Percentiles rank a stretch among this genome's conserved stretches.
These are phyloP conservation scores for Hydrozoanthus gracilis DNA, from an alignment of 92 coral and sea anemone genomes.

Conservation along the genomic window DNA sequence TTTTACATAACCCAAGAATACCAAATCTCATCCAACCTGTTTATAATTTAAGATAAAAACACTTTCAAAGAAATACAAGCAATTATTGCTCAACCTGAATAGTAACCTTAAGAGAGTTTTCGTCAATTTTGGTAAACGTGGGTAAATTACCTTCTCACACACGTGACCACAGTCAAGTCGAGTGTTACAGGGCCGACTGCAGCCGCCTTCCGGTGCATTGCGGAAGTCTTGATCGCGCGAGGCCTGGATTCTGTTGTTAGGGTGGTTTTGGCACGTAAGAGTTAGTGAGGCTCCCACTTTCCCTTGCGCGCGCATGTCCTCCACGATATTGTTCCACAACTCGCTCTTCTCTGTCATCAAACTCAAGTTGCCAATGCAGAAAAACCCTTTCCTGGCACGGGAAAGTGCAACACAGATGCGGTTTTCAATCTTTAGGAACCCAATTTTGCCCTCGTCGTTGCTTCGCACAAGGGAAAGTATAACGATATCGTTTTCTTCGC, in stretches of 20 bases:
- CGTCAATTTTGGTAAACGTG: background rate
- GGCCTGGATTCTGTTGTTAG: conserved; percentile 77
- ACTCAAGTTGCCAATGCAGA: conserved; percentile 82
- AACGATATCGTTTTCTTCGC: conserved; percentile 96
- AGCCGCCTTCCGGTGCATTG: conserved; percentile 95
- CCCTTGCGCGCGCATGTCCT: conserved; percentile 71
- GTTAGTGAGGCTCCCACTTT: conserved; percentile 72
- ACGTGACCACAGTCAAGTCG: conserved; percentile 60
- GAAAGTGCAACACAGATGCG: conserved; percentile 97
- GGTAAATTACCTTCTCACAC: conserved; percentile 33
- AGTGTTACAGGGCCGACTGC: conserved; percentile 72
- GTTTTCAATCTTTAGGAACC: conserved; percentile 87
- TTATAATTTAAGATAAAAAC: too few relatives aligned
- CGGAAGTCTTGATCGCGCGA: conserved; percentile 77
- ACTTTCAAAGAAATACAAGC: too few relatives aligned
- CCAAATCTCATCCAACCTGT: too few relatives aligned
- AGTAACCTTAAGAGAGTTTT: background rate
- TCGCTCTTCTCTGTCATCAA: conserved; percentile 73
- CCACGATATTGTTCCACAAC: conserved; percentile 76
- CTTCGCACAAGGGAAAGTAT: conserved; percentile 95
- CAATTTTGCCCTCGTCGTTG: conserved; percentile 92
- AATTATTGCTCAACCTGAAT: background rate
- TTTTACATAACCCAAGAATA: too few relatives aligned
- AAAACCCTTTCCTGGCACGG: conserved; percentile 91
- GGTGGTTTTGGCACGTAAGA: conserved; percentile 94